Evolutionary conservation across 2,888 invertebrate genomes (phyloP).

Genomic region (Zygaena filipendulae): DNA sequence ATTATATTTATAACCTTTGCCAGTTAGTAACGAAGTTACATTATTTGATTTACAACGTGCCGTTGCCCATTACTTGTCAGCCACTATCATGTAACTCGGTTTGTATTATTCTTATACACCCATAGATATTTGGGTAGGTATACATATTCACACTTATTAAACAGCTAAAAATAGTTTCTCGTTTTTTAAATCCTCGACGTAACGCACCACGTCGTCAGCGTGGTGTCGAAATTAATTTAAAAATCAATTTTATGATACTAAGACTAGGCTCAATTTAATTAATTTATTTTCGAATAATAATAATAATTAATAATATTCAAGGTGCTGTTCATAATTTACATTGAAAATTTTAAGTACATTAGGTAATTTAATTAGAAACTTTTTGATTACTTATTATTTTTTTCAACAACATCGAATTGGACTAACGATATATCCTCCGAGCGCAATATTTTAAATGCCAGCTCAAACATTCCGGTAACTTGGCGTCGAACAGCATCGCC

Average conservation of each 20-base stretch:
- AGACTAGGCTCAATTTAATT: constrained; percentile 64
- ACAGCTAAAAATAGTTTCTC: too few species aligned
- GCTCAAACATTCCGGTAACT: constrained; percentile 67
- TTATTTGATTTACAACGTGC: too few species aligned
- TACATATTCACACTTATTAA: too few species aligned
- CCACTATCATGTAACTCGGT: too few species aligned
- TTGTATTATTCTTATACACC: too few species aligned
- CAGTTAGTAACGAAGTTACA: too few species aligned
- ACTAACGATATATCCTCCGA: constrained; percentile 58
- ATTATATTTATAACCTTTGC: too few species aligned
- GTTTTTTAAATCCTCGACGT: too few species aligned
- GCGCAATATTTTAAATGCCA: constrained; percentile 64
- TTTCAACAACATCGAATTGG: constrained; percentile 64
- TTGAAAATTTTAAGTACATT: constrained; percentile 65
- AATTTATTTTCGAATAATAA: constrained; percentile 38
- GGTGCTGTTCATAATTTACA: constrained; percentile 61
- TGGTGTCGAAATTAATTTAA: constrained; percentile 37
- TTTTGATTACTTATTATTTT: too few species aligned
- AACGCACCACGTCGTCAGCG: too few species aligned
- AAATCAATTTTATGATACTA: constrained; percentile 57
- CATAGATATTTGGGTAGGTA: too few species aligned
- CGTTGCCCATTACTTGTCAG: too few species aligned
- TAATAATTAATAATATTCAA: constrained; percentile 48
- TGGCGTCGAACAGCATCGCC: constrained; percentile 37
- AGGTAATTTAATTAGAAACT: constrained; percentile 51